These are phyloP conservation scores for Pollachius pollachius DNA, from an alignment of 2,113 vertebrate species.

Conservation along the genomic window DNA sequence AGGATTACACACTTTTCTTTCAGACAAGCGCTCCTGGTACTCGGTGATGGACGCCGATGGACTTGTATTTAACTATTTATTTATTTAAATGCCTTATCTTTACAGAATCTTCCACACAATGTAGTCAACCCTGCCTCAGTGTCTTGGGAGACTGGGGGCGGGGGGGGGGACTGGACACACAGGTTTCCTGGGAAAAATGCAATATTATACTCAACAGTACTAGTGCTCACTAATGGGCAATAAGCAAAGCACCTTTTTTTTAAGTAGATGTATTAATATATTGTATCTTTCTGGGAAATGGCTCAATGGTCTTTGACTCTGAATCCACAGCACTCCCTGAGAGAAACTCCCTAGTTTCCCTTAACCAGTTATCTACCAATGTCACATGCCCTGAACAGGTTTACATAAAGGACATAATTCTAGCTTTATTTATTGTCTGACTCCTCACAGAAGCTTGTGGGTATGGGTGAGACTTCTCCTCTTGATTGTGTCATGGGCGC, in stretches of 20 bases:
- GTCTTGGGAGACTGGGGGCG: conserved; percentile 17
- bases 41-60: conserved; percentile 39
- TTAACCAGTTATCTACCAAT: too few species aligned
- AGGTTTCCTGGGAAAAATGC: conserved; percentile 2
- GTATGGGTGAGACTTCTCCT: conserved; percentile 29
- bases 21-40: conserved; percentile 18
- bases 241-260: background rate
- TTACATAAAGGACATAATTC: background rate
- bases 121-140: conserved; percentile 22
- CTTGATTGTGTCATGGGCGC: conserved; percentile 7
- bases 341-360: background rate
- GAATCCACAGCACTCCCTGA: background rate
- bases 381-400: too few species aligned
- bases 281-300: background rate
- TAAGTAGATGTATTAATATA: background rate
- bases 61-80: conserved; percentile 81
- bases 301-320: background rate
- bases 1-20: conserved; percentile 42
- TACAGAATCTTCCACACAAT: conserved; percentile 19
- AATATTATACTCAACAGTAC: conserved; percentile 19
- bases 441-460: background rate
- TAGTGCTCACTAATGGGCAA: too few species aligned
- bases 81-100: conserved; percentile 64
- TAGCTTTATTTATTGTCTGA: background rate
- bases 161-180: background rate